Percentiles rank a stretch among this genome's conserved stretches.
Evolutionary conservation across 2,797 vertebrate species (phyloP).

Genomic region (Clamator glandarius): DNA sequence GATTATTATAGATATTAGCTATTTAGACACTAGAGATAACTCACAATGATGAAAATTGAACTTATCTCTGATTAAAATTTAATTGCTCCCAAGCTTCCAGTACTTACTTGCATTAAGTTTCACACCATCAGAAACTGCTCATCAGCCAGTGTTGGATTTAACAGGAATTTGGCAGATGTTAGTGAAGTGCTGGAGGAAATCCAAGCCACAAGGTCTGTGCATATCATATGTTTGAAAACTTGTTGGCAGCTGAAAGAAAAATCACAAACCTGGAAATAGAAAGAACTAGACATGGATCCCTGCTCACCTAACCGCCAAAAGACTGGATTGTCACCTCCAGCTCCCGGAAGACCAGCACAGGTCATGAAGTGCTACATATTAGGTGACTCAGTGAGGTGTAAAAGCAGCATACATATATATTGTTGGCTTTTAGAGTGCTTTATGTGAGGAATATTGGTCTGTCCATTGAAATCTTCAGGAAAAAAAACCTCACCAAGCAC

Average conservation of each 20-base stretch:
- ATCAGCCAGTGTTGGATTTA: constrained; percentile 54
- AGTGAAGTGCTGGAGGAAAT: constrained; percentile 52
- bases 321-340: neutral
- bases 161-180: constrained; percentile 72
- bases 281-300: neutral
- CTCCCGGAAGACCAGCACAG: neutral
- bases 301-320: neutral
- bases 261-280: constrained; percentile 36
- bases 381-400: neutral
- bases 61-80: constrained; percentile 68
- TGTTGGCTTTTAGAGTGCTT: neutral
- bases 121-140: constrained; percentile 51
- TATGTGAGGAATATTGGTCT: neutral
- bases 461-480: constrained; percentile 37
- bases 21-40: constrained; percentile 44
- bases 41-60: constrained; percentile 44
- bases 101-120: constrained; percentile 67
- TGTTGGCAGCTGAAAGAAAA: constrained; percentile 45
- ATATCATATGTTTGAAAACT: constrained; percentile 56
- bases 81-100: constrained; percentile 66
- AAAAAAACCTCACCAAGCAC: neutral
- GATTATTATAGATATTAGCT: constrained; percentile 30
- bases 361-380: neutral
- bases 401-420: neutral
- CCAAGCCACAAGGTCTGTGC: constrained; percentile 53